Base-by-base conservation (phyloP, 1,140 invertebrate species). In the Nomia melanderi region DNA sequence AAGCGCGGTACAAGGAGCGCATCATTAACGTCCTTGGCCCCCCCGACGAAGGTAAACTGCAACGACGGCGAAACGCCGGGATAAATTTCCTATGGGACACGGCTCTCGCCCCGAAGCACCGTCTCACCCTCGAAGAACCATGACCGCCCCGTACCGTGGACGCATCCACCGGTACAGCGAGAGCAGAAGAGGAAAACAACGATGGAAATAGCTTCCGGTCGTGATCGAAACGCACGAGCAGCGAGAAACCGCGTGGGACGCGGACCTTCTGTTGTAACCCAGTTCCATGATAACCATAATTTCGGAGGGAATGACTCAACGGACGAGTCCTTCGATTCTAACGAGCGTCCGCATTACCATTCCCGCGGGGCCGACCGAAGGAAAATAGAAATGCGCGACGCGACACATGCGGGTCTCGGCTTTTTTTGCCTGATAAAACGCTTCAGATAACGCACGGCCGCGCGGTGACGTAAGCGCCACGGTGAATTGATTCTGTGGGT, bases 241-340 rank as follows among this genome's bases (percentile, higher is more conserved):
- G 5, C 53, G 56, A 59, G 31, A 29, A 17, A 59, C n/a, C n/a
- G n/a, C n/a, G n/a, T n/a, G n/a, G n/a, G n/a, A 20, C 1, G 29
- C 0, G 14, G 5, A 8, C 14, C 17, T 33, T 9, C 36, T 7
- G n/a, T 20, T 2, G 29, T n/a, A 23, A 36, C 57, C 57, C 31
- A 59, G 57, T 59, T 59, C 20, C 57, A 20, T n/a, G 57, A 59
- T 59, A 20, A n/a, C 57, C 57, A 36, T 59, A 59, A 59, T 59
- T 59, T 33, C 56, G 29, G 14, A 17, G 17, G 29, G 29, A 59
- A 59, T 33, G 17, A 59, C 56, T 56, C 53, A 27, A 8, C 23
- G 53, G 27, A 56, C 25, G 53, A 14, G 23, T 27, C 53, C 23
- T 56, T 27, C 53, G 53, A 56, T 56, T 56, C 53, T 56, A 56